Evolutionary conservation across 2,888 invertebrate genomes (phyloP), one percentile per base, ranked within the genome.

Genomic region (Chymomyza fuscimana): DNA sequence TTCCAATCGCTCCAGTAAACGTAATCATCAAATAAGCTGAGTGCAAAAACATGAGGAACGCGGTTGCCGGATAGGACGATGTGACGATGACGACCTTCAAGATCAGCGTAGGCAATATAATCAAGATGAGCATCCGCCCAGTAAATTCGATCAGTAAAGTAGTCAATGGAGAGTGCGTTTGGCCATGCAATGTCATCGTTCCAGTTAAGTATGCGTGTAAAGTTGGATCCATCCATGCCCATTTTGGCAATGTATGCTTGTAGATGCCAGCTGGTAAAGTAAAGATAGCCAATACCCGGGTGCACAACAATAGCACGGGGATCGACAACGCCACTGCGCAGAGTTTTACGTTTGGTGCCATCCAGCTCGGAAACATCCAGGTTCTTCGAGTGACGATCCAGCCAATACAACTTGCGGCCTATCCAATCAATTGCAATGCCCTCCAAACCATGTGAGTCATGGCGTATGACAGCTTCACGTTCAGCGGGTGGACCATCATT

Each of bases 1-100:
- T 99, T 99, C 99, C 99, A 99, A 91, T 99, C 99, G 0, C 98
- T 97, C 98, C 99, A 99, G 92, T 96, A 99, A 22, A 97, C 94
- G 82, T 94, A 95, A 86, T 99, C 98, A 88, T 99, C 99, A 90
- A 99, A 99, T 0, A 99, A 93, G 10, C 96, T 95, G 59, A 99
- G 93, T 0, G 99, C 98, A 87, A 98, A 99, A 0, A 99, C 98
- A 91, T 99, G 99, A 0, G 99, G 99, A 0, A 99, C 98, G 62
- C 94, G 93, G 4, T 93, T 91, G 0, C 97, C 97, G 0, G 96
- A 95, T 3, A 98, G 89, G 0, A 96, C 97, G 66, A 96, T 94
- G 88, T 97, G 96, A 4, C 97, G 93, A 89, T 97, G 95, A 76
- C 94, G 94, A 1, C 99, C 99, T 92, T 99, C 97, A 76, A 99